Conservation (phyloP, 2,113 vertebrate genomes). For the Brachyhypopomus gauderio region DNA sequence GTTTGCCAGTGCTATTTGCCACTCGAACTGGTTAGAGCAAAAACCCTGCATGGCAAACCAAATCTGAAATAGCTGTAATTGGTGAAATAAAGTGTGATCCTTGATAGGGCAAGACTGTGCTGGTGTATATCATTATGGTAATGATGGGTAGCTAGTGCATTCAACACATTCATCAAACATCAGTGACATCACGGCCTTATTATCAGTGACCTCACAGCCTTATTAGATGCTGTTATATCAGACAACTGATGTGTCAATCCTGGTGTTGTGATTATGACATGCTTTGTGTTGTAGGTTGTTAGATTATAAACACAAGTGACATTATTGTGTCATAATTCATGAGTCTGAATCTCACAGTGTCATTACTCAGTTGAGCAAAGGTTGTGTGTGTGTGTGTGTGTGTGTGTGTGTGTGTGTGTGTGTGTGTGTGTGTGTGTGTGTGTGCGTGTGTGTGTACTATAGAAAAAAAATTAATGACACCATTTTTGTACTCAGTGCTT, state of each 20-base stretch:
- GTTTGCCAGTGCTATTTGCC: slow-evolving; percentile 30
- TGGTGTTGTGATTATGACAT: slow-evolving; percentile 33
- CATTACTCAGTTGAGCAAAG: slow-evolving; percentile 5
- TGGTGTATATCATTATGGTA: not conserved
- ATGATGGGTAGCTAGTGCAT: slow-evolving; percentile 19
- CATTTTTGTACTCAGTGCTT: no score
- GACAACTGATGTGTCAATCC: slow-evolving; percentile 28
- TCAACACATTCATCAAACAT: slow-evolving; percentile 39
- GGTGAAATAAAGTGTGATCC: slow-evolving; percentile 36
- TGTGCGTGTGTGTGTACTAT: no score
- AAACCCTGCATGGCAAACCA: slow-evolving; percentile 31
- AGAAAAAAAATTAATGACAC: no score
- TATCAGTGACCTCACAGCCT: slow-evolving; percentile 38
- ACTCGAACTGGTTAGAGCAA: slow-evolving; percentile 33
- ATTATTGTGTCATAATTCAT: slow-evolving; percentile 17
- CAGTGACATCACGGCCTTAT: slow-evolving; percentile 41
- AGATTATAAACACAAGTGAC: slow-evolving; percentile 30
- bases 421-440: not conserved
- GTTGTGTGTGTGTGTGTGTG: not conserved
- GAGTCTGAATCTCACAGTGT: slow-evolving; percentile 35
- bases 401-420: not conserved
- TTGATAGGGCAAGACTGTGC: slow-evolving; percentile 7
- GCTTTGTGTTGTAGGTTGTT: slow-evolving; percentile 17
- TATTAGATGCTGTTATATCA: slow-evolving; percentile 29
- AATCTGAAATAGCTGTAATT: slow-evolving; percentile 39